These are phyloP conservation scores for Strigops habroptila DNA, from an alignment of 2,113 vertebrate genomes.

Conservation along the genomic window DNA sequence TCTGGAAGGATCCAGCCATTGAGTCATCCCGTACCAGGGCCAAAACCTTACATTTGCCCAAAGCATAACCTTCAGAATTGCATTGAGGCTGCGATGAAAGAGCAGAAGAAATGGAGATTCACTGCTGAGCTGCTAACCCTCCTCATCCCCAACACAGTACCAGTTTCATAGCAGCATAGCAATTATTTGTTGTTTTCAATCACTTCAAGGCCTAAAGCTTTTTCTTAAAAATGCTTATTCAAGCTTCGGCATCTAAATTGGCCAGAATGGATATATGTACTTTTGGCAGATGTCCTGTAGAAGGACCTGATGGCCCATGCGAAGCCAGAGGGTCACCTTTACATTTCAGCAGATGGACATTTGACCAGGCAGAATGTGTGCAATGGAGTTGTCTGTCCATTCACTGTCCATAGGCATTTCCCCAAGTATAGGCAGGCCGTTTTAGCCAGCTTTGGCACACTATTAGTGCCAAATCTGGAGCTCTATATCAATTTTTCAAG, in stretches of 20 bases:
- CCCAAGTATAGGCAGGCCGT: not conserved
- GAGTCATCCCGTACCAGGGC: not conserved
- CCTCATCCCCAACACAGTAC: not conserved
- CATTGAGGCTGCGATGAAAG: not conserved
- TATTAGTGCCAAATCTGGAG: not conserved
- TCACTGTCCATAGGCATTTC: not conserved
- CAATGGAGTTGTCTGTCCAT: not conserved
- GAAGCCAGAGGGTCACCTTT: not conserved
- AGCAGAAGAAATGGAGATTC: not conserved
- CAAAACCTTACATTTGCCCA: not conserved
- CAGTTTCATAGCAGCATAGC: not conserved
- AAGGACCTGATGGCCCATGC: rapidly evolving
- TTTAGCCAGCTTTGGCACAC: not conserved
- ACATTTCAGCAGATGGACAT: not conserved
- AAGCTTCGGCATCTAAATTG: not conserved
- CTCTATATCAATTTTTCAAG: not conserved
- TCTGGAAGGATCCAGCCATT: not conserved
- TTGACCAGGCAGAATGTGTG: not conserved
- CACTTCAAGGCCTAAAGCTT: not conserved
- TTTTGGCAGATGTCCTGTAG: not conserved
- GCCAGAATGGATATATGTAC: not conserved
- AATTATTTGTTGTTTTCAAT: not conserved
- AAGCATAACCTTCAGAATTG: not conserved
- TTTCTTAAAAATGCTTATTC: not conserved
- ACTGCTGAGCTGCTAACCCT: not conserved